Percentiles rank a stretch among this genome's conserved stretches.
These are phyloP conservation scores for Luehdorfia chinensis DNA, from an alignment of 1,140 invertebrate genomes.

Conservation along the genomic window DNA sequence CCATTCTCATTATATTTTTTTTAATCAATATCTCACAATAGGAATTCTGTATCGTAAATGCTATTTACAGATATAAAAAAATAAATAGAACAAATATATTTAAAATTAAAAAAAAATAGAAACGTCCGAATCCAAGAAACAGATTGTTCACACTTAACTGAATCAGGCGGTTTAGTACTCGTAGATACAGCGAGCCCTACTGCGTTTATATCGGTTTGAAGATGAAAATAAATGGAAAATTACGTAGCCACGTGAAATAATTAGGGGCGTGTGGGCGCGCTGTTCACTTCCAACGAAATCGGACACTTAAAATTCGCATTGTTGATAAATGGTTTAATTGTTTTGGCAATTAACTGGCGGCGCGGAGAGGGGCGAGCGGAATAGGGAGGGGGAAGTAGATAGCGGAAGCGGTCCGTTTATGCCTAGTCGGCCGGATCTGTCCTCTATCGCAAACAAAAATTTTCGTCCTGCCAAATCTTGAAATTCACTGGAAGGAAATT, in stretches of 20 bases:
- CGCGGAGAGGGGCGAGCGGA: constrained; percentile 19
- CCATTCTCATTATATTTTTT: too few species aligned
- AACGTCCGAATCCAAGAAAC: too few species aligned
- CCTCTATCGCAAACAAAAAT: background rate
- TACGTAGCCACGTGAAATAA: constrained; percentile 37
- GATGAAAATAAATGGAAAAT: constrained; percentile 43
- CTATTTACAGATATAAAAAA: too few species aligned
- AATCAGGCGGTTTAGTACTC: too few species aligned
- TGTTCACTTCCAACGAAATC: constrained; percentile 44
- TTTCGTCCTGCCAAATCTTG: too few species aligned
- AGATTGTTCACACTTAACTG: too few species aligned
- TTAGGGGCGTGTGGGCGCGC: constrained; percentile 38
- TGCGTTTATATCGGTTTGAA: constrained; percentile 21
- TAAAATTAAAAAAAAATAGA: too few species aligned
- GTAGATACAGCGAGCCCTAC: too few species aligned
- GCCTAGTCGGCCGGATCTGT: constrained; percentile 4
- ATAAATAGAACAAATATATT: too few species aligned
- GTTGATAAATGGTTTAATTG: constrained; percentile 70
- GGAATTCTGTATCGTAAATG: too few species aligned
- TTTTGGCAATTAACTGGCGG: constrained; percentile 59
- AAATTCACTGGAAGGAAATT: too few species aligned
- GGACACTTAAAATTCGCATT: constrained; percentile 65
- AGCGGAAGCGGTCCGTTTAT: constrained; percentile 20
- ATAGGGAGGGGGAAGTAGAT: constrained; percentile 11
- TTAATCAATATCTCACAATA: too few species aligned